Evolutionary conservation across 2,113 vertebrate species (phyloP), one percentile per base, ranked within the genome.

Genomic region (Caranx melampygus): DNA sequence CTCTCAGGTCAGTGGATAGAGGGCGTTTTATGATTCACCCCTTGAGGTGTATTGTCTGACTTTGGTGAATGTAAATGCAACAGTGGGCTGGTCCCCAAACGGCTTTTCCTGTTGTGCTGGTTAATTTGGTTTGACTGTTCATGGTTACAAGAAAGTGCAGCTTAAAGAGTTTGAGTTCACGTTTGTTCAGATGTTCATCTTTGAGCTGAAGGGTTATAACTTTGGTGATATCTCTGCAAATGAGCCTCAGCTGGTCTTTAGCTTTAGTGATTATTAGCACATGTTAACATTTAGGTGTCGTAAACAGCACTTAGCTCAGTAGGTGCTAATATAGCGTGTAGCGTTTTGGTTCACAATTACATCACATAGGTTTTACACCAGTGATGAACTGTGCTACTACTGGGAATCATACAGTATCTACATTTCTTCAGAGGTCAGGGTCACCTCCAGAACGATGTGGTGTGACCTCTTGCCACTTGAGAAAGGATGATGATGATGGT

Each of bases 361-460:
- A 20, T 51, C 7, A 42, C 62, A 45, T n/a, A 59, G 2, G 58
- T 37, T 37, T 58, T 15, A 42, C 3, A 42, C 40, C 11, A 42
- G 11, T 42, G 8, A 42, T 42, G 6, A 42, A 13, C 18, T 20
- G 6, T 71, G n/a, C 10, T 44, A 26, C 6, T 52, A 14, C n/a
- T 37, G 49, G 3, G 18, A 26, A 26, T n/a, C 0, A 51, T 58
- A 37, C 26, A 26, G 26, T 37, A 16, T 12, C 8, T 6, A 31
- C 15, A 31, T 31, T 57, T 3, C 5, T 4, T 78, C 69, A 84
- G 58, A 75, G 42, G 61, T 89, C 64, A 68, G 26, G 31, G 65
- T 75, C 57, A 67, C 18, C 3, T 47, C n/a, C 12, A 66, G 16
- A 55, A 62, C 34, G 58, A 77, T 11, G 31, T 16, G 60, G 15